A percentile compares a stretch with the other conserved stretches of the same genome.
Conservation (phyloP, 2,888 invertebrate species). For the Herminia tarsipennalis region DNA sequence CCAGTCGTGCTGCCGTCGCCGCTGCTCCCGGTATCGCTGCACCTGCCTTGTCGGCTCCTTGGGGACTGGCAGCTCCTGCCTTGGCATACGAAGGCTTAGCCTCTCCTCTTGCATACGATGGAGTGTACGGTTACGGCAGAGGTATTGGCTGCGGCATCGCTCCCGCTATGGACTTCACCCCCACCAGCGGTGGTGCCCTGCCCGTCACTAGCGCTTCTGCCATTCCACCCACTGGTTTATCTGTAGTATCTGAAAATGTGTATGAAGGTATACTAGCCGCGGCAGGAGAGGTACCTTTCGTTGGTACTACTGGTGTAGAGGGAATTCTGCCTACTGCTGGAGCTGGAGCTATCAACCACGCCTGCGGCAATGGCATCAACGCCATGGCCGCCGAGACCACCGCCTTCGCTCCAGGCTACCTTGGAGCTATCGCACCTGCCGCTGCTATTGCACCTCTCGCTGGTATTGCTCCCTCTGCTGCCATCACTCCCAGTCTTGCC, state of each 20-base stretch:
- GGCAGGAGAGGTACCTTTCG: constrained; percentile 50
- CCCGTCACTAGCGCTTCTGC: constrained; percentile 40
- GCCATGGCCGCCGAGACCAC: constrained; percentile 5
- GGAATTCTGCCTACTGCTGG: constrained; percentile 47
- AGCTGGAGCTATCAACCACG: constrained; percentile 41
- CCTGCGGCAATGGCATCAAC: constrained; percentile 41
- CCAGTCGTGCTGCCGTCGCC: constrained; percentile 21
- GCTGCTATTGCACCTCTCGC: background rate
- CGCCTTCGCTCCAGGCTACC: background rate
- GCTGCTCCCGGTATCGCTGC: constrained; percentile 11
- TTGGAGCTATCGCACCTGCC: background rate
- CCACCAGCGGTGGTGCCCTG: constrained; percentile 45
- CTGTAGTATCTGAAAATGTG: constrained; percentile 50
- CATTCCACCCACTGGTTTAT: constrained; percentile 46
- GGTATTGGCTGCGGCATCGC: background rate
- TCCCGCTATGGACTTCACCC: constrained; percentile 6
- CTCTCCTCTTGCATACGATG: background rate
- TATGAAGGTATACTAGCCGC: constrained; percentile 44
- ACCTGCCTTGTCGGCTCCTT: constrained; percentile 1
- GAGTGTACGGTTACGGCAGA: too few species aligned
- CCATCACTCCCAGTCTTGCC: too few species aligned
- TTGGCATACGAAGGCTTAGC: background rate
- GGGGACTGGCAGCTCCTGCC: constrained; percentile 1
- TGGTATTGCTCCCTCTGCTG: background rate
- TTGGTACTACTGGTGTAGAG: constrained; percentile 48